Evolutionary conservation across 2,113 vertebrate genomes (phyloP), one percentile per base, ranked within the genome.

Genomic region (Actenoides lindsayi): DNA sequence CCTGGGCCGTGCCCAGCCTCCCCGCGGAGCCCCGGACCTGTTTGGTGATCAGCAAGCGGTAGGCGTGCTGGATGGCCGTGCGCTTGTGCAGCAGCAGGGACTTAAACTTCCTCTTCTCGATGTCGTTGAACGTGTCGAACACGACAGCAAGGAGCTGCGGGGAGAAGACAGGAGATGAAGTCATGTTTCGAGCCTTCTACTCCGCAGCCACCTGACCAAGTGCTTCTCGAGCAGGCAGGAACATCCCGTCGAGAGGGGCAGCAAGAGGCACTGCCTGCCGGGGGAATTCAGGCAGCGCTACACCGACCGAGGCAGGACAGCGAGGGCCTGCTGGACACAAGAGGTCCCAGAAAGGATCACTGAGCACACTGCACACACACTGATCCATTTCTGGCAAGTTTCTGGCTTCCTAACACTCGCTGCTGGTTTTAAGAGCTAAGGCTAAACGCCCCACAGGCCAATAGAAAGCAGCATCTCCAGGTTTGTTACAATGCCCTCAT

Each of bases 71-170:
- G 11, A 99, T 98, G 71, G 99, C 99, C 0, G 98, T 99, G 74
- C 99, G 98, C 92, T 99, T 99, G 96, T 99, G 99, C 90, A 99
- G 98, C 93, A 99, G 97, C 91, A 99, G 96, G 18, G 99, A 99
- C 97, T 99, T 99, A 92, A 99, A 99, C 97, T 99, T 99, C 98
- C 97, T 99, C 97, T 99, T 99, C 97, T 99, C 99, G 0, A 99
- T 99, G 53, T 98, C 99, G 19, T 99, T 99, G 96, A 99, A 99
- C 6, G 99, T 99, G 96, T 99, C 99, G 5, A 99, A 99, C 80
- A 99, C 99, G 13, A 99, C 99, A 1, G 99, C 99, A 54, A 99
- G 98, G 54, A 99, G 99, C 99, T 99, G 80, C 11, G 48, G 83
- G 78, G 50, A 75, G 20, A 76, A 91, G 54, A 83, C 11, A 50